Percentiles rank a stretch among this genome's conserved stretches.
These are phyloP conservation scores for Poeciliopsis prolifica DNA, from an alignment of 2,113 vertebrate genomes.

Conservation along the genomic window DNA sequence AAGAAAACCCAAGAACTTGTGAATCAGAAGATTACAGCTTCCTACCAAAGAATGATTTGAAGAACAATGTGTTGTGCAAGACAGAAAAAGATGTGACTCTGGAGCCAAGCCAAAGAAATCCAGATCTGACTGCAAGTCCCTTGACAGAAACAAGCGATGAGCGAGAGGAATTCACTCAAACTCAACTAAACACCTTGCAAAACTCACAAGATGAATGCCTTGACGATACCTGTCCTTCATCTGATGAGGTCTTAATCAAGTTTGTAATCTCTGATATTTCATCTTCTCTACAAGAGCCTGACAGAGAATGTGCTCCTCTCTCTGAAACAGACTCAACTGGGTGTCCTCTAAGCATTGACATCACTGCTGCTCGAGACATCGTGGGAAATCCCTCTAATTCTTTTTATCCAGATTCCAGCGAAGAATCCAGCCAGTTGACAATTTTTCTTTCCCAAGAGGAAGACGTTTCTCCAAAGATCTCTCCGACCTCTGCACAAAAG, in stretches of 20 bases:
- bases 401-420: constrained; percentile 16
- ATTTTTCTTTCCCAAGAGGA: constrained; percentile 8
- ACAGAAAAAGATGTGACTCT: constrained; percentile 15
- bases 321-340: constrained; percentile 5
- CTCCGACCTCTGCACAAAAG: constrained; percentile 18
- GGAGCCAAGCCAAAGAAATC: constrained; percentile 1
- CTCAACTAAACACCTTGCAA: constrained; percentile 11
- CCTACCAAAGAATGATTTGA: constrained; percentile 1
- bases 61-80: neutral
- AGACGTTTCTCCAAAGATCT: neutral
- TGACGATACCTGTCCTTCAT: neutral
- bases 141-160: constrained; percentile 5
- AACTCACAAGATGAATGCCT: constrained; percentile 2
- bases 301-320: constrained; percentile 1
- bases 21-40: constrained; percentile 5
- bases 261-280: neutral
- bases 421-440: constrained; percentile 22
- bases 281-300: constrained; percentile 7
- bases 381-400: constrained; percentile 11
- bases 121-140: constrained; percentile 9
- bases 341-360: neutral
- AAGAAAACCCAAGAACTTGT: constrained; percentile 8
- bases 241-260: constrained; percentile 11
- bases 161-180: constrained; percentile 10
- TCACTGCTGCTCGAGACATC: constrained; percentile 2